Conservation (phyloP, 2,113 vertebrate genomes). For the Ptilorrhoa leucosticta region DNA sequence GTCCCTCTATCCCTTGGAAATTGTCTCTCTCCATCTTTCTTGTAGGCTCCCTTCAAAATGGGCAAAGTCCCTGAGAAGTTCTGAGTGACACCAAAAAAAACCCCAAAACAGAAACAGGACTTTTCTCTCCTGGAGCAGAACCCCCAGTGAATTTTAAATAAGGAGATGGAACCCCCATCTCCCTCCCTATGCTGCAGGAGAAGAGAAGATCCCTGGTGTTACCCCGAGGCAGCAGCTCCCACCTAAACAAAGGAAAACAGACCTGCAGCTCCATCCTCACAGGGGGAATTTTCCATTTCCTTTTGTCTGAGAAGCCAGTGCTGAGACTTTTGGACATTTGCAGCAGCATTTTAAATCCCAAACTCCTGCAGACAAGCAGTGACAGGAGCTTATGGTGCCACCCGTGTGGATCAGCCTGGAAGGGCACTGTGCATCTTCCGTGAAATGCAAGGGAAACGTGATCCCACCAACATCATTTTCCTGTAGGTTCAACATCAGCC, state of each 20-base stretch:
- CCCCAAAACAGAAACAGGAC: neutral
- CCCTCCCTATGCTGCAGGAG: fast-evolving
- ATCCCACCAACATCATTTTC: neutral
- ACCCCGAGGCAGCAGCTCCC: neutral
- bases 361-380: neutral
- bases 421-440: neutral
- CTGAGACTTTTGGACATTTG: neutral
- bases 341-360: neutral
- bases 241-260: neutral
- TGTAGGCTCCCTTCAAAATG: neutral
- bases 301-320: neutral
- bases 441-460: neutral
- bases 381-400: neutral
- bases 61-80: neutral
- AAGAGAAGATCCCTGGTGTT: neutral
- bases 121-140: neutral
- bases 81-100: neutral
- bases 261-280: neutral
- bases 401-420: neutral
- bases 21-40: neutral
- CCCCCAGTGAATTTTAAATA: neutral
- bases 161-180: neutral
- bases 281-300: neutral
- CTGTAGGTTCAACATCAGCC: neutral
- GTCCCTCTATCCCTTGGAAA: neutral